Conservation (phyloP, 2,888 invertebrate species). For the Embidobia sp. region DNA sequence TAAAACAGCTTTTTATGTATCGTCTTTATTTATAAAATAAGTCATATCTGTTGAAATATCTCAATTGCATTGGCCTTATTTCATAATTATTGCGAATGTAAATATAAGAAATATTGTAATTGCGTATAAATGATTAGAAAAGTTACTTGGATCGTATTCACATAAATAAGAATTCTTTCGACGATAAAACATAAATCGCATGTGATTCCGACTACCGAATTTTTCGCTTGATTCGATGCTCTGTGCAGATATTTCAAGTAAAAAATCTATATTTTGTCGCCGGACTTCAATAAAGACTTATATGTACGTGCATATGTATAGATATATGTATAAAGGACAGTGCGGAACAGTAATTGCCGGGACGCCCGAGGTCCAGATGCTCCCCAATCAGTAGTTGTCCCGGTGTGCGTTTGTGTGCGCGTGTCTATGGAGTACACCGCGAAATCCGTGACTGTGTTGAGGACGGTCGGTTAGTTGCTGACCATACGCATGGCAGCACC, state of each 20-base stretch:
- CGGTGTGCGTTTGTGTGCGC: conserved; percentile 66
- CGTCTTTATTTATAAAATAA: too few relatives aligned
- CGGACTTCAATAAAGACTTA: conserved; percentile 36
- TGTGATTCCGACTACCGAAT: neutral
- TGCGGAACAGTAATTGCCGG: conserved; percentile 79
- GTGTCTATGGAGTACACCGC: conserved; percentile 63
- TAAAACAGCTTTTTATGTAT: too few relatives aligned
- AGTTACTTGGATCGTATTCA: neutral
- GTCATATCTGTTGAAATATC: too few relatives aligned
- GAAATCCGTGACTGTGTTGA: conserved; percentile 76
- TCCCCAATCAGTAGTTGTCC: conserved; percentile 80
- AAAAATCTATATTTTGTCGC: conserved; percentile 46
- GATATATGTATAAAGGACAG: conserved; percentile 49
- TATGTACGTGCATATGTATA: conserved; percentile 40
- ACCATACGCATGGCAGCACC: conserved; percentile 81
- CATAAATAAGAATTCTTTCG: neutral
- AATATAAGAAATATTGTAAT: too few relatives aligned
- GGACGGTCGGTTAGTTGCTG: conserved; percentile 80
- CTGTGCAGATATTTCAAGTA: conserved; percentile 17
- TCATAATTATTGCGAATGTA: too few relatives aligned
- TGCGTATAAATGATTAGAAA: too few relatives aligned
- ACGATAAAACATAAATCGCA: neutral
- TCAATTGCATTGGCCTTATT: too few relatives aligned
- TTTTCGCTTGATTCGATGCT: neutral
- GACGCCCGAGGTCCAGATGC: conserved; percentile 80